Evolutionary conservation across 2,113 vertebrate genomes (phyloP).

Genomic region (Ahaetulla prasina): DNA sequence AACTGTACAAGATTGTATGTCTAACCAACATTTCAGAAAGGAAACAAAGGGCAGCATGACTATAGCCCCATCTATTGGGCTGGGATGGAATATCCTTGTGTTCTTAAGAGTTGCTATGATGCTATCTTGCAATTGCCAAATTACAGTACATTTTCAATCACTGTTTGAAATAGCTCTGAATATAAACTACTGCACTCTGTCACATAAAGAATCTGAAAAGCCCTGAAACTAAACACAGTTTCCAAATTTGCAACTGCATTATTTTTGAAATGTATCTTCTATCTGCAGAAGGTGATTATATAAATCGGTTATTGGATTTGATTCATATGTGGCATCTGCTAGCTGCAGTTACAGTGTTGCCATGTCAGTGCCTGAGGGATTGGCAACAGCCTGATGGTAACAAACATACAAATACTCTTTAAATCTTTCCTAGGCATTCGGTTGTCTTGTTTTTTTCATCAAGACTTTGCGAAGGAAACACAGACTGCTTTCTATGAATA

Average conservation of each 20-base stretch:
- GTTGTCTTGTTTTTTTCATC: background rate
- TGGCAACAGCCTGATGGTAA: no score
- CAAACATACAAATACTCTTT: background rate
- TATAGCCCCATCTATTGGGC: constrained; percentile 3
- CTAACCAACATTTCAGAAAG: background rate
- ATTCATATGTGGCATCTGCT: background rate
- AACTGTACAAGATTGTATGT: background rate
- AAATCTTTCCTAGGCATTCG: background rate
- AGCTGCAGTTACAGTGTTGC: background rate
- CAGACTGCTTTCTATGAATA: background rate
- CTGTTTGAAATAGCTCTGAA: background rate
- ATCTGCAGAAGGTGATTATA: background rate
- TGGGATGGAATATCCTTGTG: background rate
- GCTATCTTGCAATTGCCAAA: background rate
- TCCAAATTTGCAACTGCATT: background rate
- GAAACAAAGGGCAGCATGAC: background rate
- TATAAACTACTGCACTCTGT: background rate
- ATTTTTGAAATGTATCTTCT: background rate
- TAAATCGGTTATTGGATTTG: background rate
- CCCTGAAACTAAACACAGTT: background rate
- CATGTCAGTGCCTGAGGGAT: no score
- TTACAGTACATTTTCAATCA: background rate
- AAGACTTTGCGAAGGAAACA: background rate
- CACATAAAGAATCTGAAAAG: background rate
- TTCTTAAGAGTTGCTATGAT: background rate